Conservation (phyloP, 2,797 vertebrate genomes). For the Crenuchus spilurus region DNA sequence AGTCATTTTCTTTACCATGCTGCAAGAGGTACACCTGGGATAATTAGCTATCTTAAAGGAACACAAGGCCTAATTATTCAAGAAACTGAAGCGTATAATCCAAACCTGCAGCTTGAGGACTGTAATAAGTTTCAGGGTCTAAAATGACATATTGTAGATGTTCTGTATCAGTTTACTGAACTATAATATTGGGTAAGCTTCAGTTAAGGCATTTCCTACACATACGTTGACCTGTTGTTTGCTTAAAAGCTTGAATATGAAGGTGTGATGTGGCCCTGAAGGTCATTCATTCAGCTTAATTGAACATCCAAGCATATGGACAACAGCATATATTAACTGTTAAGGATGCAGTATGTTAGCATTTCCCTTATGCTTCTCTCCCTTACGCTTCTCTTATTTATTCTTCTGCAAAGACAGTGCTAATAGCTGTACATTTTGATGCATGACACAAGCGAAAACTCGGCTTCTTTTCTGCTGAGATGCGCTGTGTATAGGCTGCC, state of each 20-base stretch:
- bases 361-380: background rate
- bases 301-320: background rate
- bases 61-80: background rate
- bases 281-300: conserved; percentile 17
- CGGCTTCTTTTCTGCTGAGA: conserved; percentile 47
- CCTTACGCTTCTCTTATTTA: background rate
- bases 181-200: background rate
- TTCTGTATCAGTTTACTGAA: background rate
- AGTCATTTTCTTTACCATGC: background rate
- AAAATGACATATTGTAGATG: background rate
- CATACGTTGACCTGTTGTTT: background rate
- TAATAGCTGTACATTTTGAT: conserved; percentile 36
- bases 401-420: conserved; percentile 19
- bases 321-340: conserved; percentile 22
- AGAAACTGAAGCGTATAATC: background rate
- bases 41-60: background rate
- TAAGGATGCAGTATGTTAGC: conserved; percentile 14
- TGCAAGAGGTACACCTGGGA: background rate
- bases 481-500: conserved; percentile 37
- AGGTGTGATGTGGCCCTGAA: background rate
- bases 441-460: conserved; percentile 37
- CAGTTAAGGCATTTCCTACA: background rate
- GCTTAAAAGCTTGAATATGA: background rate
- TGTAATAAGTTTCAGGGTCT: background rate
- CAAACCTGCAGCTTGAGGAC: background rate